These are phyloP conservation scores for Plecturocebus donacophilus DNA, from an alignment of 2,113 vertebrate genomes.

Conservation along the genomic window DNA sequence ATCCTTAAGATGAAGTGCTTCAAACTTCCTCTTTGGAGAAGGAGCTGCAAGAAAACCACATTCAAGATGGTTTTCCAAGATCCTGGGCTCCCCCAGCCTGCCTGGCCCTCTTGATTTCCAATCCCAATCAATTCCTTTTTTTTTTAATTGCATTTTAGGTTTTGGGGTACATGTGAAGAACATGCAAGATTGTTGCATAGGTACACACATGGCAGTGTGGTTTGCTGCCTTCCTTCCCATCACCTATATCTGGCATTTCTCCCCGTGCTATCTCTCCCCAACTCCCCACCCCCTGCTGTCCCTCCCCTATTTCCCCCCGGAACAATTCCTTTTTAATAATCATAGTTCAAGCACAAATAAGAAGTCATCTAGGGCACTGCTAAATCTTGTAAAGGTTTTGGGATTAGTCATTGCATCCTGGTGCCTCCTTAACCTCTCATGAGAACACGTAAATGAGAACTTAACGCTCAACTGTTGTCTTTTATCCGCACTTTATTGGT, in stretches of 20 bases:
- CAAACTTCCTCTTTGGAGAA: background rate
- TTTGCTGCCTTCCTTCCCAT: too few relatives aligned
- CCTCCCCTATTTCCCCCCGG: too few relatives aligned
- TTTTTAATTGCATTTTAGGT: too few relatives aligned
- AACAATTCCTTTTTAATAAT: conserved; percentile 28
- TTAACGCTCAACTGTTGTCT: background rate
- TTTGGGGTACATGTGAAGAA: too few relatives aligned
- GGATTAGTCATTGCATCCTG: background rate
- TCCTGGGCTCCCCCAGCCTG: background rate
- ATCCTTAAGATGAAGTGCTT: background rate
- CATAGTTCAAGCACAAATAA: background rate
- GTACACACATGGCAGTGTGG: too few relatives aligned
- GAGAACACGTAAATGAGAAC: conserved; percentile 1
- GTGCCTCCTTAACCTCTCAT: background rate
- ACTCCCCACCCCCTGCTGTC: too few relatives aligned
- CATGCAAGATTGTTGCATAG: too few relatives aligned
- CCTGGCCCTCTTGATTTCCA: background rate
- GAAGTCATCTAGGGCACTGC: background rate
- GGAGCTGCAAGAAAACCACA: background rate
- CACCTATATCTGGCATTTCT: too few relatives aligned
- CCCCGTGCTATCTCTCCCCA: too few relatives aligned
- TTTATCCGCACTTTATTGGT: background rate
- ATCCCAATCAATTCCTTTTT: background rate
- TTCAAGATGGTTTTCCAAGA: background rate
- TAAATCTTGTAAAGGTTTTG: background rate